Evolutionary conservation across 2,888 invertebrate genomes (phyloP).

Genomic region (Prosopocoilus inquinatus): DNA sequence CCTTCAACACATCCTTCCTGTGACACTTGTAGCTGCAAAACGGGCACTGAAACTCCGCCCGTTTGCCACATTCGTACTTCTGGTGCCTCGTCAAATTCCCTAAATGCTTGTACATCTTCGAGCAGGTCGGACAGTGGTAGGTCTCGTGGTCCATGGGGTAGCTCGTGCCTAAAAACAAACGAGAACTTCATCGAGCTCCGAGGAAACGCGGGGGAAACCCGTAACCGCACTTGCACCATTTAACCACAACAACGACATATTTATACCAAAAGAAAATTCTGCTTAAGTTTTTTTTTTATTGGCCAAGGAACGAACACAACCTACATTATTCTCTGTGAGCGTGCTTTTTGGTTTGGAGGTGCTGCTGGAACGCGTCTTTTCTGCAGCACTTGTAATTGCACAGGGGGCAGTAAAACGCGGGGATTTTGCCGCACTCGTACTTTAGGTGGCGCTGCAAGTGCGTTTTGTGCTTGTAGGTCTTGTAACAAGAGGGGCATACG

Average conservation of each 20-base stretch:
- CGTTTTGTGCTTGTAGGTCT: constrained; percentile 27
- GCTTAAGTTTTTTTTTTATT: too few relatives aligned
- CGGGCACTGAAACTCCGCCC: constrained; percentile 41
- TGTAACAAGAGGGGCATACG: constrained; percentile 23
- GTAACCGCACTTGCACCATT: constrained; percentile 31
- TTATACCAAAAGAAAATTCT: too few relatives aligned
- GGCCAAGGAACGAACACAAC: too few relatives aligned
- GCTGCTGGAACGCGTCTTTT: constrained; percentile 13
- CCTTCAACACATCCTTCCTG: constrained; percentile 18
- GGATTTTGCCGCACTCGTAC: constrained; percentile 33
- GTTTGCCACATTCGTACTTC: constrained; percentile 57
- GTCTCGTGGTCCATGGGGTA: constrained; percentile 8
- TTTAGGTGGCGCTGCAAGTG: constrained; percentile 29
- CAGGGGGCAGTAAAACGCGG: constrained; percentile 28
- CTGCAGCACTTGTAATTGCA: constrained; percentile 25
- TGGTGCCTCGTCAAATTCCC: constrained; percentile 57
- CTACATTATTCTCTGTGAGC: not conserved
- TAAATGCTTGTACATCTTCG: constrained; percentile 55
- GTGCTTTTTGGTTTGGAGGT: constrained; percentile 13
- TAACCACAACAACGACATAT: too few relatives aligned
- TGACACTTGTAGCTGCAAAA: constrained; percentile 31
- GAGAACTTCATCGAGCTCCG: not conserved
- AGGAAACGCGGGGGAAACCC: constrained; percentile 32
- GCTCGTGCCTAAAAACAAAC: constrained; percentile 9
- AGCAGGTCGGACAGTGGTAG: constrained; percentile 47